These are phyloP conservation scores for Cylloceria caligata DNA, from an alignment of 2,888 invertebrate species.

Conservation along the genomic window DNA sequence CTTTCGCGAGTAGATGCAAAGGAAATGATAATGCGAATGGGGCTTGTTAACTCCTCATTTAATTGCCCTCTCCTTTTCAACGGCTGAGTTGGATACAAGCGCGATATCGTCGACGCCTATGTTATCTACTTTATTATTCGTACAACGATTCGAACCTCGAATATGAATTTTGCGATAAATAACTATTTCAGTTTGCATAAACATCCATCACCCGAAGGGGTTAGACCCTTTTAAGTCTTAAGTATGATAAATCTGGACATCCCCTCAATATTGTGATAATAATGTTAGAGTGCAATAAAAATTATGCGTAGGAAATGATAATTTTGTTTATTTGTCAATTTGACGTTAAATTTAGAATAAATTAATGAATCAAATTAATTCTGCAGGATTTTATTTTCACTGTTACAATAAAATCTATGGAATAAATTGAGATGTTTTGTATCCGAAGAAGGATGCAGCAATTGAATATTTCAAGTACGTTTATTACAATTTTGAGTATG, in stretches of 20 bases:
- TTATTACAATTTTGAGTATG: no score
- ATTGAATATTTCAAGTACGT: no score
- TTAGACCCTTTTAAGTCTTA: background rate
- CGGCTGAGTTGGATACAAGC: slow-evolving; percentile 75
- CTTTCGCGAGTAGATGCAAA: slow-evolving; percentile 80
- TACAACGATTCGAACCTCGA: slow-evolving; percentile 26
- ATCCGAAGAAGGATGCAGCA: no score
- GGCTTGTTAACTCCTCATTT: slow-evolving; percentile 83
- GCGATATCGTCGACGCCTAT: slow-evolving; percentile 73
- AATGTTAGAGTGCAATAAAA: no score
- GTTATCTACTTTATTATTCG: slow-evolving; percentile 51
- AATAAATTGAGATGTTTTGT: no score
- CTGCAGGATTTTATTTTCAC: no score
- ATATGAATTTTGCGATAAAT: background rate
- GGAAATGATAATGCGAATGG: slow-evolving; percentile 81
- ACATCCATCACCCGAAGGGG: background rate
- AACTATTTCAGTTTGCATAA: slow-evolving; percentile 11
- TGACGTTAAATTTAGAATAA: no score
- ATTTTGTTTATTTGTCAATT: no score
- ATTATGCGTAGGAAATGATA: no score
- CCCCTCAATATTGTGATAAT: background rate
- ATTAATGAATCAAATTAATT: no score
- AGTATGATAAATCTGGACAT: background rate
- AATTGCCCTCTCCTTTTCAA: slow-evolving; percentile 82
- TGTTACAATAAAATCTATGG: no score